Percentiles rank a stretch among this genome's conserved stretches.
These are phyloP conservation scores for Drosophila micromelanica DNA, from an alignment of 1,140 invertebrate species.

Conservation along the genomic window DNA sequence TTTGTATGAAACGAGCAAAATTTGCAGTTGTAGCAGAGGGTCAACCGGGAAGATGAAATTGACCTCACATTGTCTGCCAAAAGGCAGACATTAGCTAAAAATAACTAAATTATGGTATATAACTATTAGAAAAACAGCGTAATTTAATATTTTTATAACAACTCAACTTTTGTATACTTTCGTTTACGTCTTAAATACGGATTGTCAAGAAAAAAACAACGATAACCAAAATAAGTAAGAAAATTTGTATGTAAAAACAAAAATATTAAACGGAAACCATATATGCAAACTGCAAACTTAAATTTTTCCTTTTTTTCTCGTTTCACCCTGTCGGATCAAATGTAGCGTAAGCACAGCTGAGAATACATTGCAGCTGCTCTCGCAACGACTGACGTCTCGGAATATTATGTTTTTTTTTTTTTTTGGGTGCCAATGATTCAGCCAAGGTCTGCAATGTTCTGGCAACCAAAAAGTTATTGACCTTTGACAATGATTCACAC, in stretches of 20 bases:
- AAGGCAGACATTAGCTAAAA: constrained; percentile 45
- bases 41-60: constrained; percentile 19
- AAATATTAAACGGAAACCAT: constrained; percentile 44
- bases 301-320: not conserved
- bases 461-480: constrained; percentile 64
- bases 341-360: not conserved
- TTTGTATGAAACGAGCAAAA: constrained; percentile 31
- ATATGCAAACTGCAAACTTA: constrained; percentile 18
- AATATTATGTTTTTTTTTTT: constrained; percentile 1
- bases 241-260: constrained; percentile 60
- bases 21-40: constrained; percentile 34
- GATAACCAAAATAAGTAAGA: constrained; percentile 32
- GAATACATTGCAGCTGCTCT: not conserved
- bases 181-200: constrained; percentile 46
- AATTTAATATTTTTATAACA: constrained; percentile 73
- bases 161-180: constrained; percentile 56
- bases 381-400: not conserved
- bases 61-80: not conserved
- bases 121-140: constrained; percentile 54
- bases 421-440: constrained; percentile 30
- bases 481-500: constrained; percentile 60
- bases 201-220: constrained; percentile 23
- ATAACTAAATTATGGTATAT: constrained; percentile 57
- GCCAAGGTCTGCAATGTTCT: constrained; percentile 8
- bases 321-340: too few species aligned